Base-by-base conservation (phyloP, 2,797 vertebrate genomes). In the Pseudochromis fuscus region DNA sequence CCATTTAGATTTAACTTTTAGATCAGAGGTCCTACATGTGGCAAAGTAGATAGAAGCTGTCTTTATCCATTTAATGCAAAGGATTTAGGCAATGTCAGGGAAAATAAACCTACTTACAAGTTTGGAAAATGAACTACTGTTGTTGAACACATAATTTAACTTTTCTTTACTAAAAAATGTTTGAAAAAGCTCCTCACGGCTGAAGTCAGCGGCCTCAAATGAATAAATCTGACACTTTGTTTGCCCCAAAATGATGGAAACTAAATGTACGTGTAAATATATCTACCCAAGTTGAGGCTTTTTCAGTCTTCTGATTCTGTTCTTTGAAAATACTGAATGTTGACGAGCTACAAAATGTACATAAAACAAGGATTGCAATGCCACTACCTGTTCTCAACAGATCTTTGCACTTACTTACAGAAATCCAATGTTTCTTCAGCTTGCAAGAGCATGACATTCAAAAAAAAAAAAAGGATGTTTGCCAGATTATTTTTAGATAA, bases 371-470 rank as follows among this genome's bases (percentile, higher is more conserved):
- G 68, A 76, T 28, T 81, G 81, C 69, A 67, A 75, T 78, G 85
- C 72, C 67, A 73, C 72, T 67, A 77, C 74, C 86, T 83, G 79
- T 84, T 79, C 81, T 64, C 55, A 87, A 85, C 19, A 27, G 38
- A 79, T 70, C 56, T 78, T 79, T 90, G 73, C 85, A 88, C 87
- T 88, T 77, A 67, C 66, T 69, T 67, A 33, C 11, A 67, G 49
- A 61, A 60, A 56, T 3, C 40, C 49, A 66, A 71, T 46, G 63
- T 78, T 80, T 78, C 67, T 80, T 73, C 88, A 84, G 80, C 85
- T 88, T 92, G 75, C 84, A 88, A 87, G 46, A 88, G 91, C 91
- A 93, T 93, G 91, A 82, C 65, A 53, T 86, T 79, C 33, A 73
- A 86, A 88, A n/a, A 35, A 42, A n/a, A 48, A 28, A 55, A 79